phyloP scores from a whole-genome alignment of 2,113 vertebrate genomes.

The Bos javanicus region DNA sequence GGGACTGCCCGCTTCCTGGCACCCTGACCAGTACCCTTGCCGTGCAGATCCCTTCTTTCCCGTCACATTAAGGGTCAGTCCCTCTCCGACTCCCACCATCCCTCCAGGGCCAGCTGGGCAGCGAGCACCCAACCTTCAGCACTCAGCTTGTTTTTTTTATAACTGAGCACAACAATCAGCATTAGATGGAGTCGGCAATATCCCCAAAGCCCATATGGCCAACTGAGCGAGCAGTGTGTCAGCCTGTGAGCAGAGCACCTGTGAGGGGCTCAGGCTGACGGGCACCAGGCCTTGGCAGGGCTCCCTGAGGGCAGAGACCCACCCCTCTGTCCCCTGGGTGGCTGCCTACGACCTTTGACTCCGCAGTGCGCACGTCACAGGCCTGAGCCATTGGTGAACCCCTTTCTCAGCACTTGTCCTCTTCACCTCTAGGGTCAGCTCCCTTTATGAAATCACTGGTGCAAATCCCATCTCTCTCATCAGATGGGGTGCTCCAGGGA shows the following conservation, averaged over 20 bases:
- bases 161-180: neutral
- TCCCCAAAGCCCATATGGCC: neutral
- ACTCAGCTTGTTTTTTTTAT: neutral
- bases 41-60: neutral
- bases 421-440: neutral
- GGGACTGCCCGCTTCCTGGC: fast-evolving
- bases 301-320: neutral
- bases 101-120: neutral
- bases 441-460: neutral
- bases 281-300: neutral
- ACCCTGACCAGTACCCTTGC: neutral
- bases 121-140: neutral
- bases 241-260: neutral
- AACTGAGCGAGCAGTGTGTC: neutral
- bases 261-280: neutral
- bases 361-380: neutral
- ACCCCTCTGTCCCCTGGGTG: neutral
- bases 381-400: neutral
- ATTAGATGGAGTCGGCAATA: neutral
- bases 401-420: neutral
- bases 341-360: neutral
- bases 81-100: neutral
- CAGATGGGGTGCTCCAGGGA: neutral
- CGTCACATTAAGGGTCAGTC: neutral
- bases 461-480: neutral